These are phyloP conservation scores for Halisarca cf. caerulea DNA, from an alignment of 37 sponge, comb jelly and placozoan genomes.

Conservation along the genomic window DNA sequence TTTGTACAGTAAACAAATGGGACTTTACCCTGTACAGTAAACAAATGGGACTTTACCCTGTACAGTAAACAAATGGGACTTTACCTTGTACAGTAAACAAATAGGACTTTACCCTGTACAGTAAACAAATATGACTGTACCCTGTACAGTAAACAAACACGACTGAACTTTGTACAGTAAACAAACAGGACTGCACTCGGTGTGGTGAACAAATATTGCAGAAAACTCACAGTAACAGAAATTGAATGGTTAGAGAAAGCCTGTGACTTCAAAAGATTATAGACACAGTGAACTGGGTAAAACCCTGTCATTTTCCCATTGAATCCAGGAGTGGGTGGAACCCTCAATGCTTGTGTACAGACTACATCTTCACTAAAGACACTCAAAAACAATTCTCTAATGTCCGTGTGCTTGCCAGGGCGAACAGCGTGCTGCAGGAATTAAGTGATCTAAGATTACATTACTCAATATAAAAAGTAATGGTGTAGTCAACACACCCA, in stretches of 20 bases:
- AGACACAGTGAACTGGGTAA: constrained; percentile 87
- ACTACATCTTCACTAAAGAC: constrained; percentile 82
- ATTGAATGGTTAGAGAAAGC: constrained; percentile 73
- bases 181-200: no score
- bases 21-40: no score
- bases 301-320: constrained; percentile 77
- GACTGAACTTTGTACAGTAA: no score
- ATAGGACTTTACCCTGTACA: no score
- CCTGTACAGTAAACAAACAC: no score
- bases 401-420: constrained; percentile 12
- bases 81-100: no score
- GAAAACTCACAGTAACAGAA: constrained; percentile 57
- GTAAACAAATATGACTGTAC: no score
- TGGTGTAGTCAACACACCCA: background rate
- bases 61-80: no score
- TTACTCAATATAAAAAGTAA: no score
- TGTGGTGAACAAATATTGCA: background rate
- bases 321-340: constrained; percentile 70
- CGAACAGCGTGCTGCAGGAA: background rate
- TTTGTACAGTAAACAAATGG: no score
- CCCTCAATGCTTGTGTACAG: constrained; percentile 71
- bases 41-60: no score
- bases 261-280: constrained; percentile 78
- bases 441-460: no score
- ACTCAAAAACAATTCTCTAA: constrained; percentile 56